Conservation (phyloP, 2,888 invertebrate species). For the Rambutsinella grinnellia region DNA sequence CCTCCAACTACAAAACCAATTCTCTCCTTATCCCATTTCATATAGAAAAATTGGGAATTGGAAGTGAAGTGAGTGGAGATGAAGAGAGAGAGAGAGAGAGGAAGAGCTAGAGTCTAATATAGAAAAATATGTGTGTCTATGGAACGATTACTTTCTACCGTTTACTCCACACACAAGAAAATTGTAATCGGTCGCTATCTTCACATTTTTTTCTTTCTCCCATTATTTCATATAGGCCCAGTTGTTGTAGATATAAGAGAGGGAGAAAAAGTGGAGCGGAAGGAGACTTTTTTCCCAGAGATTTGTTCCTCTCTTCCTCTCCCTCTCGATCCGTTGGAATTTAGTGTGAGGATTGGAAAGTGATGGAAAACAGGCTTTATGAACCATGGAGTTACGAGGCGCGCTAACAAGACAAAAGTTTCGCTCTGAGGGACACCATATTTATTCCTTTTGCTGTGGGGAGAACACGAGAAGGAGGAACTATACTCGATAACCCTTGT, state of each 20-base stretch:
- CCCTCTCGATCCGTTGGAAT: constrained; percentile 32
- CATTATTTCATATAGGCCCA: neutral
- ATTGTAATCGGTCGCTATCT: constrained; percentile 39
- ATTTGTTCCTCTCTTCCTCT: no score
- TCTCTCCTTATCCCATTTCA: constrained; percentile 47
- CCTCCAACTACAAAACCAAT: no score
- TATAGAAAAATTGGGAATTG: no score
- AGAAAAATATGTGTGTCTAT: neutral
- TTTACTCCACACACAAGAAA: constrained; percentile 21
- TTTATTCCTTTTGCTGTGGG: constrained; percentile 13
- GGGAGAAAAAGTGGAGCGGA: constrained; percentile 48
- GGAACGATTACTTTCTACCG: constrained; percentile 14
- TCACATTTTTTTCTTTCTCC: constrained; percentile 1
- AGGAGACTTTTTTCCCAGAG: constrained; percentile 38
- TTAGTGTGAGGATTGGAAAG: constrained; percentile 49
- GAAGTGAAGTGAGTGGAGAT: no score
- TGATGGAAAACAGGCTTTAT: constrained; percentile 57
- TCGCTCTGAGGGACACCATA: constrained; percentile 19
- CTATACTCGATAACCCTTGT: neutral
- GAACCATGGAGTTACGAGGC: constrained; percentile 56
- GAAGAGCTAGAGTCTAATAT: no score
- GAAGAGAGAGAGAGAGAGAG: no score
- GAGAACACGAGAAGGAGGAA: constrained; percentile 6
- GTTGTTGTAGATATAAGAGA: neutral
- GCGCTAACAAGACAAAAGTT: constrained; percentile 23